These are phyloP conservation scores for Dinocampus coccinellae DNA, from an alignment of 2,888 invertebrate species.

Conservation along the genomic window DNA sequence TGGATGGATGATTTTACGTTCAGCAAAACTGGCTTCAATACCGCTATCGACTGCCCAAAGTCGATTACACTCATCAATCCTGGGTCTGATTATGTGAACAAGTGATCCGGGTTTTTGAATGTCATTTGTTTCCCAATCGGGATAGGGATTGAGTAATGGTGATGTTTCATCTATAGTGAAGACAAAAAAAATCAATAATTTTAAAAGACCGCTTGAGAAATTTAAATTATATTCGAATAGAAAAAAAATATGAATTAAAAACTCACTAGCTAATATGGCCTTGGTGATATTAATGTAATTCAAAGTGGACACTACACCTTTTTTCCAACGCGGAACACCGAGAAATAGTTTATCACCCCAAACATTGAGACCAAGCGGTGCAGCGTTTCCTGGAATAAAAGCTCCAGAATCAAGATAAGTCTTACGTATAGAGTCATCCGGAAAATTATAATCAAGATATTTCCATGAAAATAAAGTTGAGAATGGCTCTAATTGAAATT, in stretches of 20 bases:
- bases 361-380: constrained; percentile 78
- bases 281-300: constrained; percentile 72
- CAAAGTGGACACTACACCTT: constrained; percentile 76
- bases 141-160: constrained; percentile 81
- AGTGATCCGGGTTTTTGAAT: constrained; percentile 76
- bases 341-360: constrained; percentile 78
- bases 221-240: background rate
- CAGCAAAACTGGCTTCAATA: constrained; percentile 80
- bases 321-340: constrained; percentile 78
- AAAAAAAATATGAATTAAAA: background rate
- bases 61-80: constrained; percentile 82
- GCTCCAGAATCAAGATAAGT: constrained; percentile 70
- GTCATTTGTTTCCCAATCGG: constrained; percentile 83
- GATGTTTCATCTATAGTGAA: constrained; percentile 74
- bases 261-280: constrained; percentile 40
- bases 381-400: constrained; percentile 79
- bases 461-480: constrained; percentile 59
- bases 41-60: constrained; percentile 88
- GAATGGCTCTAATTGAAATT: constrained; percentile 41
- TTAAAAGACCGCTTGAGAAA: too few relatives aligned
- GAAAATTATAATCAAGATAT: constrained; percentile 60
- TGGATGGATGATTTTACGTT: constrained; percentile 68
- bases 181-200: background rate
- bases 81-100: constrained; percentile 81
- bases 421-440: constrained; percentile 54